Evolutionary conservation across 1,140 invertebrate species (phyloP).

Genomic region (Eciton burchellii): DNA sequence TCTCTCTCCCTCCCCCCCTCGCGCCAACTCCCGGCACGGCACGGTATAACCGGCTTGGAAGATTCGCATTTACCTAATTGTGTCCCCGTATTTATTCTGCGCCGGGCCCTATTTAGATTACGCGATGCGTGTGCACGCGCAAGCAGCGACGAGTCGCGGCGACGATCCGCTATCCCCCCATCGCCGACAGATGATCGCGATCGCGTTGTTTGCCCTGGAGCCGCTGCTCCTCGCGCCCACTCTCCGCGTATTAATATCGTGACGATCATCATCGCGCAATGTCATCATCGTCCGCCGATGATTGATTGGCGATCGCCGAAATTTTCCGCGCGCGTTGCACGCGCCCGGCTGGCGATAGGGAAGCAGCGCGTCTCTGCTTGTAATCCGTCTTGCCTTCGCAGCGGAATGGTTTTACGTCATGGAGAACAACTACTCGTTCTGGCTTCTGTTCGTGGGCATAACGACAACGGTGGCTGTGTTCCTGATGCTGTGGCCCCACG

Average conservation of each 20-base stretch:
- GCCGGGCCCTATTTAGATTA: constrained; percentile 80
- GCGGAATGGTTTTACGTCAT: constrained; percentile 68
- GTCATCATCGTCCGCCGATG: neutral
- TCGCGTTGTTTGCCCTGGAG: constrained; percentile 31
- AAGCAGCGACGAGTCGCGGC: constrained; percentile 22
- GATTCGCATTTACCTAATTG: constrained; percentile 85
- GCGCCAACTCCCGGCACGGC: constrained; percentile 71
- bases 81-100: constrained; percentile 83
- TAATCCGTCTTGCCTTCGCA: neutral
- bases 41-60: constrained; percentile 79
- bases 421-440: constrained; percentile 87
- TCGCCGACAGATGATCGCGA: constrained; percentile 65
- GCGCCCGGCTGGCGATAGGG: neutral
- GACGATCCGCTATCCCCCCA: constrained; percentile 24
- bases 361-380: too few relatives aligned
- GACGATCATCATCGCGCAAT: constrained; percentile 23
- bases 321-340: constrained; percentile 1
- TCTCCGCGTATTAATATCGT: neutral
- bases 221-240: neutral
- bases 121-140: constrained; percentile 60
- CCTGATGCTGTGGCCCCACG: constrained; percentile 71
- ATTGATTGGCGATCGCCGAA: constrained; percentile 3
- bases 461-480: constrained; percentile 84
- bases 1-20: constrained; percentile 14
- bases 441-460: constrained; percentile 86